These are phyloP conservation scores for Heliconius hortense DNA, from an alignment of 2,888 invertebrate species.

Conservation along the genomic window DNA sequence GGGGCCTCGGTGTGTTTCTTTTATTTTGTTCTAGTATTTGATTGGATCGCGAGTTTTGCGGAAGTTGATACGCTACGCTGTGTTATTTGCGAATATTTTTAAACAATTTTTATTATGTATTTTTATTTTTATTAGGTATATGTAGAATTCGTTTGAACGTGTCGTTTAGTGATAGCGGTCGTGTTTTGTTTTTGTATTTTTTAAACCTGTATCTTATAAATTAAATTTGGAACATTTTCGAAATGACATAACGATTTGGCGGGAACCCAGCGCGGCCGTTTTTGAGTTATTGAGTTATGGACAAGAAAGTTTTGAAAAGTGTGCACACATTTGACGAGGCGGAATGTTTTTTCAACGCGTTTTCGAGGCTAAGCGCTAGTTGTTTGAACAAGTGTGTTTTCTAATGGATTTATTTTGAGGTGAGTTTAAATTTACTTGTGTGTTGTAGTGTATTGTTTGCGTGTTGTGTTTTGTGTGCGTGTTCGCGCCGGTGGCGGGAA, in stretches of 20 bases:
- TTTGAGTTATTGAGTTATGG: constrained; percentile 61
- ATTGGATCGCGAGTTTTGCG: constrained; percentile 68
- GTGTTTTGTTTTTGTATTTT: not conserved
- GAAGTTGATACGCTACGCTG: constrained; percentile 63
- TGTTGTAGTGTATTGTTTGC: constrained; percentile 82
- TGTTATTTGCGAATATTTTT: constrained; percentile 42
- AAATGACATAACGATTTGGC: constrained; percentile 53
- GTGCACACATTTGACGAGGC: constrained; percentile 73
- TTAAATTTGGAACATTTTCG: constrained; percentile 4
- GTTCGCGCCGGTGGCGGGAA: constrained; percentile 79
- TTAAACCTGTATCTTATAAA: not conserved
- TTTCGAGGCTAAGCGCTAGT: constrained; percentile 82
- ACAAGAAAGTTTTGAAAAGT: constrained; percentile 79
- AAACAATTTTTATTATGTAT: constrained; percentile 24
- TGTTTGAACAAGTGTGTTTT: constrained; percentile 83
- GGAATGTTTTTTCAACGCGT: constrained; percentile 81
- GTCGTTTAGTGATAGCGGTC: constrained; percentile 46
- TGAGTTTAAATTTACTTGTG: constrained; percentile 82
- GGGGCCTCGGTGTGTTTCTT: constrained; percentile 70
- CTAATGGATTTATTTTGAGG: constrained; percentile 83
- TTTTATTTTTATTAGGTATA: constrained; percentile 20
- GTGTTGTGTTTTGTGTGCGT: constrained; percentile 78
- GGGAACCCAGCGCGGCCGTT: constrained; percentile 58
- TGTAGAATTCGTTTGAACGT: constrained; percentile 10
- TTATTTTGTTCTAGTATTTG: constrained; percentile 70